Evolutionary conservation across 2,113 vertebrate genomes (phyloP), one percentile per base, ranked within the genome.

Genomic region (western clawed frog (Xenopus tropicalis)): DNA sequence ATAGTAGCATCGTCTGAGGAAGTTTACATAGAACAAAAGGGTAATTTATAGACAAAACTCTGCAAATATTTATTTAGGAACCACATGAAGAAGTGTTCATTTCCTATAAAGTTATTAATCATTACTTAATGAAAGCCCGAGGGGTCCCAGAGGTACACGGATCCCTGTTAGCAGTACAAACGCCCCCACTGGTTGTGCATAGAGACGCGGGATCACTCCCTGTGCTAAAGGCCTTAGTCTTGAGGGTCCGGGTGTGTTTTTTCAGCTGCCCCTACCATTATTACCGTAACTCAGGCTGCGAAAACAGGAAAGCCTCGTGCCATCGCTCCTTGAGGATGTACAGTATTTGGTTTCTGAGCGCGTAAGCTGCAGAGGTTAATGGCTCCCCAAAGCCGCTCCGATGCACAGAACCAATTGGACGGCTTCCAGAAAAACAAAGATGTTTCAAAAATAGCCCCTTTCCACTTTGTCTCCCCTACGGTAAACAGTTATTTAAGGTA

Each of bases 401-500:
- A 54, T 8, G 19, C 19, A 54, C 52, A n/a, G 4, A 5, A 54
- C 52, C 52, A 54, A 4, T 9, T 54, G 52, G 52, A 54, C 19
- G 8, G 1, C 52, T 54, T 54, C 19, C 52, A 54, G 17, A 21
- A 44, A 21, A n/a, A 11, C 62, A 19, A 42, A 64, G 16, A 9
- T 12, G 37, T 37, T 20, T 65, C 21, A 43, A 54, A 54, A 54
- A 54, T 54, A 54, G 17, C 19, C 8, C 7, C n/a, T 48, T 23
- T 24, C 1, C 1, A 62, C 1, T 62, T 16, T 16, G 6, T 14
- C 25, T 76, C 21, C 23, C 59, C 80, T 64, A 69, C 82, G 42
- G 62, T 72, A 21, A 62, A 65, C 71, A 54, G 52, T 54, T 54
- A 20, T 54, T 54, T 54, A 17, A n/a, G 46, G 52, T n/a, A 54